Evolutionary conservation across 1,140 invertebrate species (phyloP), one percentile per base, ranked within the genome.

Genomic region (Drosophila murphyi): DNA sequence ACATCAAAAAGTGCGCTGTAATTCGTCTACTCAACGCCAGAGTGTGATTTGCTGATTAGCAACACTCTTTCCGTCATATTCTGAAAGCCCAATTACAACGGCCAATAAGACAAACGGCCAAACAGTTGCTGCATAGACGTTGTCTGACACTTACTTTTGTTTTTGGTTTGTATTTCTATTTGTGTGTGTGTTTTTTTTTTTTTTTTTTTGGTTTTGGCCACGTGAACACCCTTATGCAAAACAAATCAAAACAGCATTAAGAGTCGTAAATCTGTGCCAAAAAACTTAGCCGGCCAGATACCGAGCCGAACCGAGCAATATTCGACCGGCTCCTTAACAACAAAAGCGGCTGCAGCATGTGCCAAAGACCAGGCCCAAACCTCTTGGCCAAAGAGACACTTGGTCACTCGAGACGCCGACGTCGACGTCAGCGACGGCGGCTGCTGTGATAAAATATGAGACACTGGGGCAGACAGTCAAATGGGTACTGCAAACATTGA

Each of bases 181-280:
- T 54, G 55, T 59, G 20, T 20, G n/a, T n/a, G n/a, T n/a, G n/a
- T n/a, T n/a, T n/a, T n/a, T n/a, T n/a, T n/a, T n/a, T 12, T 12
- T 32, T 67, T 68, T 50, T 73, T 54, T 35, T 29, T 3, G 20
- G 29, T 69, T 51, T 82, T 80, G 80, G 77, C 83, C 83, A 88
- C 83, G 85, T 88, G 85, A 88, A 85, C 86, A 88, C 85, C 85
- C 85, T 89, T 89, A 88, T 89, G 85, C 85, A 89, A 89, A 89
- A 89, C 86, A 89, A 89, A 90, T 89, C 86, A 89, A 89, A 89
- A 89, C 75, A 89, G 80, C 86, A 90, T 81, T 81, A 81, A 81
- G 76, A 89, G 75, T 78, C 86, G 86, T 89, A 89, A 89, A 89
- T 89, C 86, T 89, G 69, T 79, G 85, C 80, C 80, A 78, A 79